Evolutionary conservation across 2,797 vertebrate genomes (phyloP), one percentile per base, ranked within the genome.

Genomic region (Chelon labrosus): DNA sequence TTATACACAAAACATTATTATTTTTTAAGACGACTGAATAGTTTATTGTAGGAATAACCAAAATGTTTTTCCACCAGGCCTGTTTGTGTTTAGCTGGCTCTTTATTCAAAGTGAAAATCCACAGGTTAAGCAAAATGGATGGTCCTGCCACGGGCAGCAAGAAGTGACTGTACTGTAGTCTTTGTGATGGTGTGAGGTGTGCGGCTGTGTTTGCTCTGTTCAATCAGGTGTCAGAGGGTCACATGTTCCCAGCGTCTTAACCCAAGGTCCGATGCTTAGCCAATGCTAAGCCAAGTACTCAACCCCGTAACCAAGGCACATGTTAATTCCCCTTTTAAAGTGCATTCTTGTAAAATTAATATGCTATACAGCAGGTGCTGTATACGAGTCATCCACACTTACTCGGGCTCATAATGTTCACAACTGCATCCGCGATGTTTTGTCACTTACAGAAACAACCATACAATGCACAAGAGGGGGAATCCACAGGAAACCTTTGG

Each of bases 71-170:
- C 80, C n/a, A 85, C 12, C 65, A 76, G 88, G 88, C 79, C 68
- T 55, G 62, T 76, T 80, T 84, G 61, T 71, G 74, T 70, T 91
- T 60, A 85, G 77, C 73, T 83, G 68, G 75, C 85, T 90, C 81
- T 85, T 92, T 89, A 90, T 90, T 93, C 62, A 89, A 77, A 80
- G 79, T 91, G 91, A 90, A 91, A 93, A 90, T 95, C 93, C 92
- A 94, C 93, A 93, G 91, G 93, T 90, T 68, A 83, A 88, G 78
- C 63, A 84, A 90, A 83, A 88, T 42, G 50, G 65, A 81, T 66
- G 57, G 13, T 81, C 56, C 87, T 85, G 85, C 88, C 85, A 81
- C 25, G 59, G 85, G 85, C 86, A 88, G 80, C 16, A 80, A 70
- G 75, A 74, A 75, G 70, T 67, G 64, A 83, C 46, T 37, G 19